Evolutionary conservation across 2,888 invertebrate genomes (phyloP), one percentile per base, ranked within the genome.

Genomic region (Laothoe populi): DNA sequence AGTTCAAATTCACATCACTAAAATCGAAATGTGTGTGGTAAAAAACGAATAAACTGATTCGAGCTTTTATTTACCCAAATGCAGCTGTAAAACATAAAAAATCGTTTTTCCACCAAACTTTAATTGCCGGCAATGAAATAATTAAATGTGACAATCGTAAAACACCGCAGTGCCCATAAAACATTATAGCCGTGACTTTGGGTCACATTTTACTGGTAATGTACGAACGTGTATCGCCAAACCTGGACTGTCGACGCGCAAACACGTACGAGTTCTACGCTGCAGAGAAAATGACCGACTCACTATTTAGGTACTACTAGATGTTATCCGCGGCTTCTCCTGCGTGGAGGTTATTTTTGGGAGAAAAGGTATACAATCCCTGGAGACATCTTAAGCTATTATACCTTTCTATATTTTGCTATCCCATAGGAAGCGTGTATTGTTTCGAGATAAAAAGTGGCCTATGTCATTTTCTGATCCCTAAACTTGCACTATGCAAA

Each of bases 81-180:
- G 84, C 81, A 86, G 86, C 84, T 81, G 87, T 91, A 87, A 90
- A 90, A 87, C 79, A 80, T 81, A 86, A 88, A 89, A 91, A 89
- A 86, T 80, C 83, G 81, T 83, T 88, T 65, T 87, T 88, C 86
- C 82, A 86, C 88, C 82, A 88, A 90, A 91, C 82, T 90, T 91
- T 92, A 90, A 92, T 92, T 90, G 90, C 91, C 79, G 74, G 86
- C 91, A 90, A 90, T 92, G 88, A 90, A 92, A 87, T 92, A 92
- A 92, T 92, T 92, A 92, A 92, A 92, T 86, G 89, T 86, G 91
- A 90, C 91, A 91, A 85, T 90, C 92, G 88, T 92, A 92, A 92
- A 92, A 87, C 89, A 90, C 83, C 80, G 84, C 74, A 72, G 69
- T 69, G 68, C 68, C 79, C 75, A 88, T 91, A 91, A 92, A 91